phyloP scores from a whole-genome alignment of 1,140 invertebrate genomes.

The Euborellia annulipes region DNA sequence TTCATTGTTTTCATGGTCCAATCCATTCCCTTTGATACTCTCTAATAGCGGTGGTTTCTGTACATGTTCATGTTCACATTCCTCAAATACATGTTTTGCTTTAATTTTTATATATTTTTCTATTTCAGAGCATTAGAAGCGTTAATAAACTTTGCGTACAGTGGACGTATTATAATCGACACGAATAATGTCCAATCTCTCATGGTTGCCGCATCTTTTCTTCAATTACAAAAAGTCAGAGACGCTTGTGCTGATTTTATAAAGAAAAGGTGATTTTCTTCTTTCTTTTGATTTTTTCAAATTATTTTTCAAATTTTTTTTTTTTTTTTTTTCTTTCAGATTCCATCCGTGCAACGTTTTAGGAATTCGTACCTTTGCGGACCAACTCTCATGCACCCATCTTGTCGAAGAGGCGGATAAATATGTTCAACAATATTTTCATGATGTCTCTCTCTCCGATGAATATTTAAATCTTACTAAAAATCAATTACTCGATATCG shows the following conservation, averaged over 20 bases:
- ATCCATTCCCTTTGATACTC: too few species aligned
- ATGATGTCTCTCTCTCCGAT: constrained; percentile 57
- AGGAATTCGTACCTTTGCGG: constrained; percentile 66
- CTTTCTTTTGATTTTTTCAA: too few species aligned
- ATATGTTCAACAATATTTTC: constrained; percentile 72
- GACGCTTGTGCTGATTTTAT: constrained; percentile 74
- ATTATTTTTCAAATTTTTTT: too few species aligned
- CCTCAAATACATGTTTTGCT: too few species aligned
- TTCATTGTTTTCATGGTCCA: too few species aligned
- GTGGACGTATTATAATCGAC: constrained; percentile 60
- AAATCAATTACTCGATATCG: constrained; percentile 50
- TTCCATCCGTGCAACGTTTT: constrained; percentile 71
- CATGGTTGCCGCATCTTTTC: constrained; percentile 74
- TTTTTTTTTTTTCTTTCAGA: constrained; percentile 30
- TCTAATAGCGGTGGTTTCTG: too few species aligned
- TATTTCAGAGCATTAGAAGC: constrained; percentile 64
- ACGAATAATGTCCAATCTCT: constrained; percentile 70
- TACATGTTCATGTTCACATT: too few species aligned
- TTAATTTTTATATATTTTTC: too few species aligned
- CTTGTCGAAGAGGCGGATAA: constrained; percentile 62
- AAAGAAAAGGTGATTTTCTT: constrained; percentile 40
- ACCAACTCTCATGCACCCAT: constrained; percentile 55
- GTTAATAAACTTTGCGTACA: constrained; percentile 78
- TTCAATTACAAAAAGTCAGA: constrained; percentile 64
- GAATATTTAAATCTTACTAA: constrained; percentile 54